Evolutionary conservation across 2,888 invertebrate species (phyloP).

Genomic region (Leptopilina myrica): DNA sequence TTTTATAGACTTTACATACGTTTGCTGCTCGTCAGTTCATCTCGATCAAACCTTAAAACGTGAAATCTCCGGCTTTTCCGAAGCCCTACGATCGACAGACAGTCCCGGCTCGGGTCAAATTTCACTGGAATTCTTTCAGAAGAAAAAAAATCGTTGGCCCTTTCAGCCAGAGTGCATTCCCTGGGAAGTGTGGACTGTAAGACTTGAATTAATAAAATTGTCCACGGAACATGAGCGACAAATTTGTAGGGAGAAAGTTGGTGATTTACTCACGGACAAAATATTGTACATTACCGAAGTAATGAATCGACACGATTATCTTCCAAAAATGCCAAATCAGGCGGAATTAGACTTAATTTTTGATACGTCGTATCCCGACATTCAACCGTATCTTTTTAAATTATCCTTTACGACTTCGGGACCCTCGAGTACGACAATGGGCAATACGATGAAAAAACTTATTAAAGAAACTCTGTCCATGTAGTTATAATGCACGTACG

Average conservation of each 20-base stretch:
- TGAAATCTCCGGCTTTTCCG: conserved; percentile 88
- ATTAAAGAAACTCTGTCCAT: conserved; percentile 80
- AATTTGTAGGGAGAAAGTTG: conserved; percentile 90
- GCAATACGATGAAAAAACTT: conserved; percentile 93
- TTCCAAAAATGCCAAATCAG: conserved; percentile 96
- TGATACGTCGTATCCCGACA: conserved; percentile 94
- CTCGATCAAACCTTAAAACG: conserved; percentile 85
- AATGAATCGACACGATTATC: conserved; percentile 96
- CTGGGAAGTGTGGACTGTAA: conserved; percentile 99
- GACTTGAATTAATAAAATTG: conserved; percentile 91
- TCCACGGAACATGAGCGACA: conserved; percentile 92
- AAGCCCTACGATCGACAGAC: conserved; percentile 85
- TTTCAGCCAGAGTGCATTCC: conserved; percentile 95
- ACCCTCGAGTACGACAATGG: conserved; percentile 88
- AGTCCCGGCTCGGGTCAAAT: conserved; percentile 87
- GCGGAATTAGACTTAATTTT: conserved; percentile 95
- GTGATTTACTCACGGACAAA: conserved; percentile 93
- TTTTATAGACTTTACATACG: conserved; percentile 98
- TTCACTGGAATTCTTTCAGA: conserved; percentile 96
- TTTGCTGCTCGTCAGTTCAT: conserved; percentile 91
- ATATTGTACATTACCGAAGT: conserved; percentile 96
- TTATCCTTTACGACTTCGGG: conserved; percentile 90
- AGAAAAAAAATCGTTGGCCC: conserved; percentile 91
- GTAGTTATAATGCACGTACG: conserved; percentile 13
- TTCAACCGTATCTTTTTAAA: conserved; percentile 98